Percentiles rank a stretch among this genome's conserved stretches.
These are phyloP conservation scores for Archilochus colubris DNA, from an alignment of 2,113 vertebrate genomes.

Conservation along the genomic window DNA sequence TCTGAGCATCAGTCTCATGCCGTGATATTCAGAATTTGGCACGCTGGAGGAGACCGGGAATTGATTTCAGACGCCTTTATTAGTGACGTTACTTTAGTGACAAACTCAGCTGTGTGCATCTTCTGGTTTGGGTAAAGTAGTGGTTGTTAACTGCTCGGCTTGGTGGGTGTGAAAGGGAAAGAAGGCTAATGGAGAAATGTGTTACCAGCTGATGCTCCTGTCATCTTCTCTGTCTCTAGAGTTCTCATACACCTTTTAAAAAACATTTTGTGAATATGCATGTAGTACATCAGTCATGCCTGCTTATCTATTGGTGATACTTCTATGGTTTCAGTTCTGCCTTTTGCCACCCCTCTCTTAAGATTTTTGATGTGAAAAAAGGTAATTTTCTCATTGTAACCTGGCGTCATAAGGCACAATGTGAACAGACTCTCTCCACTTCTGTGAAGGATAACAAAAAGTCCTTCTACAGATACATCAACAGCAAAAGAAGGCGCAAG, in stretches of 20 bases:
- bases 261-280: not conserved
- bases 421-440: too few relatives aligned
- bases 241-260: not conserved
- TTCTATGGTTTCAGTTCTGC: not conserved
- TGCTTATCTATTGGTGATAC: not conserved
- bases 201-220: not conserved
- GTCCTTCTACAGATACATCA: too few relatives aligned
- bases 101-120: not conserved
- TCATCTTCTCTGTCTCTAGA: not conserved
- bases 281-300: rapidly evolving
- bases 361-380: not conserved
- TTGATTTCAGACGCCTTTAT: not conserved
- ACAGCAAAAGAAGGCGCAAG: too few relatives aligned
- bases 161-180: not conserved
- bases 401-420: too few relatives aligned
- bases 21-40: not conserved
- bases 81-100: not conserved
- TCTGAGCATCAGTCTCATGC: not conserved
- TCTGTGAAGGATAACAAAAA: too few relatives aligned
- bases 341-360: not conserved
- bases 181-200: not conserved
- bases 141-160: not conserved
- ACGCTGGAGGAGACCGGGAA: not conserved
- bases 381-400: not conserved
- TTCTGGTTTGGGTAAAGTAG: not conserved